Evolutionary conservation across 2,888 invertebrate species (phyloP), one percentile per base, ranked within the genome.

Genomic region (Sesamia inferens): DNA sequence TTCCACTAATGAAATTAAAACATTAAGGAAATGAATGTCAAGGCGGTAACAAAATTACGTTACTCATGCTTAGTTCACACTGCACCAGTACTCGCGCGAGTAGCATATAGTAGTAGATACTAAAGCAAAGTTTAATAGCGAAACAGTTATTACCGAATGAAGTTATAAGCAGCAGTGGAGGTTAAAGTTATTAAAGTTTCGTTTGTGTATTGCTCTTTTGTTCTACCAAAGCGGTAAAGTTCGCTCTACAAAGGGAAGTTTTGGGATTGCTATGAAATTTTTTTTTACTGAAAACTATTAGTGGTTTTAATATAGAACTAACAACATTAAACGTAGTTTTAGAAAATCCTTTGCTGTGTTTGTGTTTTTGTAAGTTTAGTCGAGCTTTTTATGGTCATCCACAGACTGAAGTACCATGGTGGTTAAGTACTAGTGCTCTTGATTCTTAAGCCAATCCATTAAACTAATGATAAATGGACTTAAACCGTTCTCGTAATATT

Each of bases 1-100:
- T 64, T 47, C 70, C 51, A 74, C 76, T 70, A 84, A 82, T 84
- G 71, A 85, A 76, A 76, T 68, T 76, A 76, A 74, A 78, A 71
- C 54, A 78, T 78, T 76, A 74, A 76, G 77, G 71, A 82, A 84
- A 82, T 81, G 22, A 85, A 85, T 80, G 62, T 72, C 71, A 62
- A 65, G 77, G 55, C 59, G 70, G 61, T 74, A 72, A 72, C 69
- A 64, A 81, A 73, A 81, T 85, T 84, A 85, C 63, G 64, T 78
- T 58, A 82, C 59, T 76, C 66, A 64, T 71, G 85, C 76, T 62
- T 69, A 54, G 72, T 81, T 85, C 71, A 78, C 2, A 66, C 63
- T 10, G 66, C 61, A 68, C 74, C 57, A 76, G 80, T 80, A 65
- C 72, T 77, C 48, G 44, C 59, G 67, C 58, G n/a, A 68, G 83